Evolutionary conservation across 92 coral and sea anemone genomes (phyloP).

Genomic region (Isaurus tuberculatus): DNA sequence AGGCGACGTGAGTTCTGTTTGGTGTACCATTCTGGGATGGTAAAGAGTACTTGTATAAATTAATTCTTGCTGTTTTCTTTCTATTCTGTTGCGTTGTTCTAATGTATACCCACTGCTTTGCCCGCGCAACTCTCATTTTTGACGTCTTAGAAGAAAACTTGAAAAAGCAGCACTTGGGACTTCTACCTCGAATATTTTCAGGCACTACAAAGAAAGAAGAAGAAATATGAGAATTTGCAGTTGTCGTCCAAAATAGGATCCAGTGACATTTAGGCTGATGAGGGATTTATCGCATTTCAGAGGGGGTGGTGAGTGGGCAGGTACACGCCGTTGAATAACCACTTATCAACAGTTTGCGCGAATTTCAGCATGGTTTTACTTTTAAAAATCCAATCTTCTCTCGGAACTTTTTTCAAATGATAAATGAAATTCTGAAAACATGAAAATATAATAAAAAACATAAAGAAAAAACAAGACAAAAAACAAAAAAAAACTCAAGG

Average conservation of each 20-base stretch:
- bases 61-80: conserved; percentile 28
- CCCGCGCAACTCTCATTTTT: conserved; percentile 50
- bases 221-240: no score
- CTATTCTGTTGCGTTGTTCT: conserved; percentile 1
- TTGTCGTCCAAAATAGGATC: no score
- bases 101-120: conserved; percentile 58
- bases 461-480: not conserved
- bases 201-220: conserved; percentile 20
- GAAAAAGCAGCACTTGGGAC: conserved; percentile 59
- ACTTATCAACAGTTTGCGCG: no score
- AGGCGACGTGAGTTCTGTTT: conserved; percentile 40
- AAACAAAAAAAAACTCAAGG: no score
- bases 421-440: no score
- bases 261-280: not conserved
- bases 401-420: no score
- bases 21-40: conserved; percentile 42
- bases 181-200: conserved; percentile 21
- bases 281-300: not conserved
- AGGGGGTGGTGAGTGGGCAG: no score
- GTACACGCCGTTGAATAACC: no score
- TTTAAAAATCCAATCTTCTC: no score
- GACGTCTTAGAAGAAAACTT: conserved; percentile 46
- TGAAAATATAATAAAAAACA: no score
- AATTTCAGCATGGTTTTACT: no score
- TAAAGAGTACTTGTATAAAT: conserved; percentile 50